phyloP scores from a whole-genome alignment of 2,888 invertebrate species.

The Erannis defoliaria region DNA sequence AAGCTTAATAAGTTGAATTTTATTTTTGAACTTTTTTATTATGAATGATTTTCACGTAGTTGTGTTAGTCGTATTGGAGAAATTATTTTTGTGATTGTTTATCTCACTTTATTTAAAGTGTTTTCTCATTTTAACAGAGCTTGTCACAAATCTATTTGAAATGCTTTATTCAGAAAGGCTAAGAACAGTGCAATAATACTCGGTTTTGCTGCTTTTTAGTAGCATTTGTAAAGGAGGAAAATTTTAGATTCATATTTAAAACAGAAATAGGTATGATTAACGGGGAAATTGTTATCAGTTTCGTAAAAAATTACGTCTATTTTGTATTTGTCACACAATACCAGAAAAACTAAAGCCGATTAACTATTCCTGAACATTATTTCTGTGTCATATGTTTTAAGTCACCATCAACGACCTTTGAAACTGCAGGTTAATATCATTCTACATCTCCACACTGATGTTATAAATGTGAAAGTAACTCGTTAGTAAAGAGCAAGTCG shows the following conservation, averaged over 20 bases:
- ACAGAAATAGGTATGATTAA: neutral
- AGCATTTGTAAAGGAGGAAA: neutral
- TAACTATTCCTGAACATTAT: neutral
- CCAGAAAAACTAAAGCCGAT: neutral
- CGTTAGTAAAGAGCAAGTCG: too few relatives aligned
- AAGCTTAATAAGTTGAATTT: constrained; percentile 23
- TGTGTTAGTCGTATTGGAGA: constrained; percentile 6
- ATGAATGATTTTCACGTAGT: constrained; percentile 8
- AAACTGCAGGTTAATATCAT: too few relatives aligned
- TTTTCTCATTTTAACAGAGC: constrained; percentile 9
- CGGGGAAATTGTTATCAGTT: constrained; percentile 2
- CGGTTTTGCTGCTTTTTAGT: constrained; percentile 1
- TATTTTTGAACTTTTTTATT: constrained; percentile 32
- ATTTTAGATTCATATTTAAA: neutral
- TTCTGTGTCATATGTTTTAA: neutral
- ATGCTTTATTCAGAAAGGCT: constrained; percentile 7
- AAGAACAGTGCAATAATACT: neutral
- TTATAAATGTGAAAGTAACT: too few relatives aligned
- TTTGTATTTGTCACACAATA: neutral
- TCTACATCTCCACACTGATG: too few relatives aligned
- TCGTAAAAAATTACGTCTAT: neutral
- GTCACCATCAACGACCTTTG: neutral
- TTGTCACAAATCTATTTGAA: constrained; percentile 11
- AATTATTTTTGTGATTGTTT: constrained; percentile 21
- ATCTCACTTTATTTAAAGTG: neutral